Conservation (phyloP, 2,888 invertebrate genomes). For the Leptopterna dolabrata region DNA sequence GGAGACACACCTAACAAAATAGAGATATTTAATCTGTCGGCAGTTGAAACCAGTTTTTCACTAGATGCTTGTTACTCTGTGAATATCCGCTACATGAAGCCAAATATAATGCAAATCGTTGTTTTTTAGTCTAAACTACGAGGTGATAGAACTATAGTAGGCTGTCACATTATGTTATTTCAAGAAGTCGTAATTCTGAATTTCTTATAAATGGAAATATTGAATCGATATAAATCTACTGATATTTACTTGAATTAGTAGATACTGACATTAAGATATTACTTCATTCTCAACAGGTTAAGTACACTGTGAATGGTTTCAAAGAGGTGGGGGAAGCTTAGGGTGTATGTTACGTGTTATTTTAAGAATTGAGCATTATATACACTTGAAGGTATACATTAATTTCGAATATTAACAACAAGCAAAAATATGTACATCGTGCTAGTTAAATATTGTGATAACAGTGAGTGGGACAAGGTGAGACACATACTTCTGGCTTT, state of each 20-base stretch:
- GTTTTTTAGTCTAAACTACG: background rate
- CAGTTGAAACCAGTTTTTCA: too few relatives aligned
- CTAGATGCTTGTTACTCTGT: too few relatives aligned
- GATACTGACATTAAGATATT: too few relatives aligned
- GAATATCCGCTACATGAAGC: too few relatives aligned
- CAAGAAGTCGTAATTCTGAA: constrained; percentile 54
- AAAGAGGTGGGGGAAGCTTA: background rate
- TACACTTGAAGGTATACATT: too few relatives aligned
- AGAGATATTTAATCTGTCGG: too few relatives aligned
- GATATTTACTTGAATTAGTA: too few relatives aligned
- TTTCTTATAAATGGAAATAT: background rate
- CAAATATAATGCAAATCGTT: too few relatives aligned
- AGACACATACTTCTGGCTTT: constrained; percentile 81
- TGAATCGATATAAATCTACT: background rate
- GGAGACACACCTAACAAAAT: too few relatives aligned
- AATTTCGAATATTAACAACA: background rate
- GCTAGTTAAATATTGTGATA: constrained; percentile 23
- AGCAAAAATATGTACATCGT: constrained; percentile 29
- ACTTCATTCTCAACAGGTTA: too few relatives aligned
- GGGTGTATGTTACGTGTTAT: background rate
- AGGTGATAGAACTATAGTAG: background rate
- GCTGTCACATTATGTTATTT: background rate
- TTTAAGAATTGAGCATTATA: background rate
- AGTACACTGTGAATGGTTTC: background rate
- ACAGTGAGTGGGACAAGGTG: background rate